phyloP scores from a whole-genome alignment of 1,140 invertebrate genomes.

The Bombyx mandarina region DNA sequence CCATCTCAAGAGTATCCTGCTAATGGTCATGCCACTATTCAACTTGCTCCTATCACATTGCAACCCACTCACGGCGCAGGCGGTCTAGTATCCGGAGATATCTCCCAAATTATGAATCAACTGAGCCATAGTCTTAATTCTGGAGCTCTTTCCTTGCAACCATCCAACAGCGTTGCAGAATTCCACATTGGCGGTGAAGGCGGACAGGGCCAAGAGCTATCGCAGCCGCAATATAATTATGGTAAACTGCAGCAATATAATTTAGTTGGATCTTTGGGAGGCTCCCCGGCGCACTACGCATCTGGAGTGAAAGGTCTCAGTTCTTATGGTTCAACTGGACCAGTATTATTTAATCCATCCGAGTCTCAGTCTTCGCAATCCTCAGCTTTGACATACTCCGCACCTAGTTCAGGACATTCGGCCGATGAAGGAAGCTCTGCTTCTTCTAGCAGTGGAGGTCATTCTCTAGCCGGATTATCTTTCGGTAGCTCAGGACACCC shows the following conservation, averaged over 20 bases:
- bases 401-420: constrained; percentile 35
- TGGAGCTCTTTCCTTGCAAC: constrained; percentile 38
- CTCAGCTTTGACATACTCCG: constrained; percentile 24
- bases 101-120: constrained; percentile 57
- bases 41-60: constrained; percentile 50
- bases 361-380: constrained; percentile 22
- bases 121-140: constrained; percentile 45
- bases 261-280: constrained; percentile 21
- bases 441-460: constrained; percentile 24
- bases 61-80: constrained; percentile 34
- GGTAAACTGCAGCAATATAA: constrained; percentile 39
- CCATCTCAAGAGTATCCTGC: constrained; percentile 36
- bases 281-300: constrained; percentile 39
- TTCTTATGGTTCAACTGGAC: constrained; percentile 50
- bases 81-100: constrained; percentile 35
- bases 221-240: constrained; percentile 33
- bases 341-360: constrained; percentile 47
- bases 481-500: constrained; percentile 16
- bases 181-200: constrained; percentile 25
- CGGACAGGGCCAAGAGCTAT: constrained; percentile 25
- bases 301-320: constrained; percentile 50
- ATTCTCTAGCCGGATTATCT: constrained; percentile 14
- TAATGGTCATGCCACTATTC: constrained; percentile 38
- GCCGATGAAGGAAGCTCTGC: constrained; percentile 24
- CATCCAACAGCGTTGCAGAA: constrained; percentile 19